Evolutionary conservation across 2,797 vertebrate genomes (phyloP).

Genomic region (Periophthalmus magnuspinnatus): DNA sequence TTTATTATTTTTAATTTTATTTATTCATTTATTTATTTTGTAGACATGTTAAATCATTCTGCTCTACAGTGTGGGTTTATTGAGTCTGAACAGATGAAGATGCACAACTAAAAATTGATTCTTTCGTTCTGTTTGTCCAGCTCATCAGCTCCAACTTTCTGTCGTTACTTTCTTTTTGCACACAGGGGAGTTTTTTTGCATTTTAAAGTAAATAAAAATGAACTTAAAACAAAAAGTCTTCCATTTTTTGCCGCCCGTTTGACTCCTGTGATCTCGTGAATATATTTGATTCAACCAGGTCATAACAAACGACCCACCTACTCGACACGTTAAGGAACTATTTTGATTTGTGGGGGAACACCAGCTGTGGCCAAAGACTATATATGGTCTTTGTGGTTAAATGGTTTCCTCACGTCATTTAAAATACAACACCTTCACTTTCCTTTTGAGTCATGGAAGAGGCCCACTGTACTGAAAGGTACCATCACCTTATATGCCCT

Average conservation of each 20-base stretch:
- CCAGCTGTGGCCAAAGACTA: not conserved
- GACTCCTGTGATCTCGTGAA: no score
- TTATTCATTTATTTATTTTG: no score
- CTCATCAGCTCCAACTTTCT: no score
- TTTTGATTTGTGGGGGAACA: not conserved
- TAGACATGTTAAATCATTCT: not conserved
- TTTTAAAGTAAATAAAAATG: no score
- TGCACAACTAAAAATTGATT: not conserved
- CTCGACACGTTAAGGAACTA: not conserved
- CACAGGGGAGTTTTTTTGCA: no score
- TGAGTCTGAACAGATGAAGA: not conserved
- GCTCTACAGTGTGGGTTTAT: not conserved
- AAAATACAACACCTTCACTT: conserved; percentile 28
- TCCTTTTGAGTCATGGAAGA: conserved; percentile 42
- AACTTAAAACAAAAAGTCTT: no score
- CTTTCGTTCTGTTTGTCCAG: no score
- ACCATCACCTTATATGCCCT: not conserved
- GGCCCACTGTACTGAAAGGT: conserved; percentile 29
- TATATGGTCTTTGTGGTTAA: not conserved
- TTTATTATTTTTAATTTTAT: no score
- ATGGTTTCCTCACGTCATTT: conserved; percentile 17
- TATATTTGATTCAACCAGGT: no score
- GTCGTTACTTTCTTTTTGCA: no score
- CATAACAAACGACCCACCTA: no score
- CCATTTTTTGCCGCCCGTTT: no score